Base-by-base conservation (phyloP, 2,888 invertebrate species). In the Argynnis bischoffii region DNA sequence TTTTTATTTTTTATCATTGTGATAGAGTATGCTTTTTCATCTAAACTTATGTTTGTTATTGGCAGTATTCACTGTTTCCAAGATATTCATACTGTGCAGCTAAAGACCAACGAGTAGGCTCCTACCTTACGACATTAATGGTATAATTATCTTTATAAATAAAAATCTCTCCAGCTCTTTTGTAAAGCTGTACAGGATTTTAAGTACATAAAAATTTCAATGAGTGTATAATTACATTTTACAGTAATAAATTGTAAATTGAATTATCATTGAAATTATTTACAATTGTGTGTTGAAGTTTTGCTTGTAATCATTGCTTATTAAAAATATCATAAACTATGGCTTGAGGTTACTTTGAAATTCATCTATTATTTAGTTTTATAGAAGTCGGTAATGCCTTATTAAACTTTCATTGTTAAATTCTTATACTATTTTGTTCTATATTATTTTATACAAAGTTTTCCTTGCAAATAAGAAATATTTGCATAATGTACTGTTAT, bases 51-150 rank as follows among this genome's bases (percentile, higher is more conserved):
- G 70, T 81, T 67, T 83, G 72, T 82, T 74, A 84, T 88, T 81
- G 78, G 80, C 91, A 92, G 91, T 87, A 87, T 78, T 84, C 90
- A 77, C 83, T 89, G 75, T 92, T 83, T 82, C 92, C 93, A 74
- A 87, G 93, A 85, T 82, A 87, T 88, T 90, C 91, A 75, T 92
- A 92, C 87, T 88, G 86, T 77, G 92, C 92, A 64, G 92, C 92
- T 82, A 88, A 83, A 77, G 92, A 93, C 77, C 92, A 90, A 74
- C 88, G 90, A 66, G 86, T 93, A 85, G 91, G 92, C 82, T 89
- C 90, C 77, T 90, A 92, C 84, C 78, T 92, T 77, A 86, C 92
- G 86, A 90, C 86, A 68, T 77, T 90, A 76, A 92, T 89, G 93
- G 93, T 93, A 93, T 90, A n/a, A n/a, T 89, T 92, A 90, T 88